phyloP scores from a whole-genome alignment of 1,140 invertebrate species.

The Gryon sp. region DNA sequence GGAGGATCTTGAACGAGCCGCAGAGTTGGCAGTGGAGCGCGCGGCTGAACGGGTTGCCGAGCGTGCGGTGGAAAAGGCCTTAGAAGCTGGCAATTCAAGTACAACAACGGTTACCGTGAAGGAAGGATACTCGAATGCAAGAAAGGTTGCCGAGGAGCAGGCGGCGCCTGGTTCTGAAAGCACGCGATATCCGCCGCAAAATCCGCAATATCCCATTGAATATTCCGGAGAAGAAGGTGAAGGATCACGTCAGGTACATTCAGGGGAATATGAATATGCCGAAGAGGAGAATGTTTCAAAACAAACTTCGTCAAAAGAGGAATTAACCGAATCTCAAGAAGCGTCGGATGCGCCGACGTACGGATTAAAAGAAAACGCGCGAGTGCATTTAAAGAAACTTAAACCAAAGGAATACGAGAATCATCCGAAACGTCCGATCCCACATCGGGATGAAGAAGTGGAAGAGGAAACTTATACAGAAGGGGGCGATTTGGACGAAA shows the following conservation, averaged over 20 bases:
- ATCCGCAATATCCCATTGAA: conserved; percentile 6
- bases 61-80: conserved; percentile 74
- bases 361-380: conserved; percentile 21
- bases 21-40: conserved; percentile 75
- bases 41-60: conserved; percentile 75
- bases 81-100: conserved; percentile 71
- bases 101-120: conserved; percentile 72
- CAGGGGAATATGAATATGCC: background rate
- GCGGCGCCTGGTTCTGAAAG: conserved; percentile 63
- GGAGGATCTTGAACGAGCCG: conserved; percentile 74
- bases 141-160: conserved; percentile 67
- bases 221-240: conserved; percentile 18
- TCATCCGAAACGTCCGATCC: background rate
- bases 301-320: background rate
- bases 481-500: conserved; percentile 76
- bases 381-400: conserved; percentile 18
- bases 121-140: conserved; percentile 70
- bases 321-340: background rate
- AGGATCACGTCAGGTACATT: background rate
- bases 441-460: background rate
- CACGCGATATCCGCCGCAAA: conserved; percentile 4
- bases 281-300: conserved; percentile 1
- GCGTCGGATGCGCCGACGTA: background rate
- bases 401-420: too few species aligned
- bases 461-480: conserved; percentile 17